Base-by-base conservation (phyloP, 2,888 invertebrate species). In the Druceiella hillmani region DNA sequence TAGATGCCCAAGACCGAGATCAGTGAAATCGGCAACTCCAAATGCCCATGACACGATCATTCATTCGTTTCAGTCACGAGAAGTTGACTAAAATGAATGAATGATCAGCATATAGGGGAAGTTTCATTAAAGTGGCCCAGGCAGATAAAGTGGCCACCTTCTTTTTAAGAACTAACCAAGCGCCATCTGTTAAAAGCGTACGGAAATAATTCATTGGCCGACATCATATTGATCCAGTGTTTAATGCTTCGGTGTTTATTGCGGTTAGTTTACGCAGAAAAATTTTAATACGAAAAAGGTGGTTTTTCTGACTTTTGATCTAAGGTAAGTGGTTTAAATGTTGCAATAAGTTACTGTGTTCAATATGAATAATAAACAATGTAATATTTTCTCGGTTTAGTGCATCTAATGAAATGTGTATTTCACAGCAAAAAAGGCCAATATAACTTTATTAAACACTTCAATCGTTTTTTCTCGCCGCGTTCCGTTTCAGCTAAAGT, bases 181-280 rank as follows among this genome's bases (percentile, higher is more conserved):
- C 33, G 33, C 33, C 33, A 33, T 33, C 33, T 33, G 24, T 34
- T 27, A 26, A 34, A 26, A 28, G 17, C 35, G 11, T 35, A 14
- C 29, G 35, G 16, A 35, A 35, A 35, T 35, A 35, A 29, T 35
- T 35, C 35, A 28, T 13, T 35, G 17, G n/a, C 35, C 35, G 35
- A 35, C 29, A 28, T 28, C 35, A 35, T 28, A 35, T 16, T 35
- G 29, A 26, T 35, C 29, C 29, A 35, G 29, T 35, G 29, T 16
- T 14, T 10, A 35, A 13, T 17, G 35, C 27, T 28, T n/a, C n/a
- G n/a, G n/a, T n/a, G n/a, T n/a, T n/a, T n/a, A n/a, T n/a, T n/a
- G 29, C 29, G 29, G 27, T 12, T 35, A 11, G 16, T 35, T 35
- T 15, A 29, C 35, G 12, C 35, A 14, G 17, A 17, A 28, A 35